These are phyloP conservation scores for Lithosia quadra DNA, from an alignment of 2,888 invertebrate species.

Conservation along the genomic window DNA sequence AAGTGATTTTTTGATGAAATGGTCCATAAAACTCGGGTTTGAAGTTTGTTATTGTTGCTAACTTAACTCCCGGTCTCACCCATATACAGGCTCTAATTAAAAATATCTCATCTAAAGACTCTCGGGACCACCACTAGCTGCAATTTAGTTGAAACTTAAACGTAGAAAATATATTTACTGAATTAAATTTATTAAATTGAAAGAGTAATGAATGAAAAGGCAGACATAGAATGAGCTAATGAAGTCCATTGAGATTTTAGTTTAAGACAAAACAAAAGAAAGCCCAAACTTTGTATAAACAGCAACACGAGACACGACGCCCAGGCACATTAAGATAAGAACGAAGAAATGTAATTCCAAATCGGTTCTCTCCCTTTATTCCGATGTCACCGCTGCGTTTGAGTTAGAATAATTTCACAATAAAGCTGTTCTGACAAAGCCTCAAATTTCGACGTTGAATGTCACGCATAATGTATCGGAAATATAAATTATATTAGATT, in stretches of 20 bases:
- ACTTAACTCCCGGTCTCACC: background rate
- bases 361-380: constrained; percentile 65
- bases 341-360: constrained; percentile 68
- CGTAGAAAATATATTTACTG: background rate
- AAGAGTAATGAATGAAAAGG: background rate
- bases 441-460: constrained; percentile 60
- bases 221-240: constrained; percentile 14
- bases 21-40: constrained; percentile 33
- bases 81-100: background rate
- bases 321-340: constrained; percentile 69
- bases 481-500: constrained; percentile 79
- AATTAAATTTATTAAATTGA: background rate
- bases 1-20: constrained; percentile 46
- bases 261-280: constrained; percentile 56
- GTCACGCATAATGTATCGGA: constrained; percentile 75
- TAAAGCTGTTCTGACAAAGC: constrained; percentile 67
- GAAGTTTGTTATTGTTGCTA: constrained; percentile 23
- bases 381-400: constrained; percentile 61
- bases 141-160: background rate
- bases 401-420: constrained; percentile 64
- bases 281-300: constrained; percentile 49
- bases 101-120: constrained; percentile 8
- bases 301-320: constrained; percentile 53
- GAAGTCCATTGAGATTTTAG: constrained; percentile 31
- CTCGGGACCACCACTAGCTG: background rate